Base-by-base conservation (phyloP, 2,113 vertebrate species). In the Tetrax tetrax region DNA sequence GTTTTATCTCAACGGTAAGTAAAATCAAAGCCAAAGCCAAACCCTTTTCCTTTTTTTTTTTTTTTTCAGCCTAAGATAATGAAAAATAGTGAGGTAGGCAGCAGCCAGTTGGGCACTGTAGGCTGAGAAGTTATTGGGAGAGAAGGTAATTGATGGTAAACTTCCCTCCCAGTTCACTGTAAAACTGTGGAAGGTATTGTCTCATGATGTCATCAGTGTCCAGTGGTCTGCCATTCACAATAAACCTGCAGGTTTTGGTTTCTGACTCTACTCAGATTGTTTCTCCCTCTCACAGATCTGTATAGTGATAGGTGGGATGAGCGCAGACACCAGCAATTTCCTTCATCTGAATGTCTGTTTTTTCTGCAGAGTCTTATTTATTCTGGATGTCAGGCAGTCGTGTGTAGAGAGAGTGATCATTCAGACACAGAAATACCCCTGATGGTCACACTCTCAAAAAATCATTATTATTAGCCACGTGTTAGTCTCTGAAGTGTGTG, bases 1-100 rank as follows among this genome's bases (percentile, higher is more conserved):
- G 99, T 90, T 99, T 99, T 13, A 83, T 98, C 56, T 98, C 99
- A 61, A 99, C 99, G 0, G 99, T 99, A 96, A 98, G 98, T 97
- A 66, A 65, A 21, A 21, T 29, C 38, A 3, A 29, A 21, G 41
- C 21, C 41, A 43, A 43, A 43, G 41, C 41, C 16, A 51, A 63
- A 53, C 5, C 13, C 25, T 41, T 63, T 33, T 29, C 47, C 48
- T 85, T 51, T 12, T 1, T 16, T 50, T 23, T 71, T 66, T 75
- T 43, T 31, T 66, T 75, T 43, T 31, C 61, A 60, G 11, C 17
- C 48, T 4, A 10, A 69, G 22, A 22, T 24, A 38, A 48, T 4
- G 20, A 83, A 65, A 85, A 41, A 5, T 13, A 19, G 8, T 1
- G 8, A 41, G 14, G 45, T 9, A 76, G 28, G 14, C 18, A 91